phyloP scores from a whole-genome alignment of 2,888 invertebrate species.

The Tupiocoris notatus region DNA sequence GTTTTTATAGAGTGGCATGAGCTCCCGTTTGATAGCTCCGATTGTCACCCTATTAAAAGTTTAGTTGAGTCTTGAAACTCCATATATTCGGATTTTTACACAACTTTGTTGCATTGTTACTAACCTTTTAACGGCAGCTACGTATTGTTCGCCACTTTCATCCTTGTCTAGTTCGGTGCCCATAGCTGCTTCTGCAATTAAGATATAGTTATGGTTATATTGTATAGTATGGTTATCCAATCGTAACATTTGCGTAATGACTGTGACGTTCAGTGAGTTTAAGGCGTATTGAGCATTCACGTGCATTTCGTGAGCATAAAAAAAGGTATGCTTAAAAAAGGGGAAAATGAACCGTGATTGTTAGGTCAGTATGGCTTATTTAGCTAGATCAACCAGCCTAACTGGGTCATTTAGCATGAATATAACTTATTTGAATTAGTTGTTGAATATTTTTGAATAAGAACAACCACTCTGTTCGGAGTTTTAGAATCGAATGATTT shows the following conservation, averaged over 20 bases:
- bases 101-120: neutral
- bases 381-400: neutral
- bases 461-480: no score
- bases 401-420: neutral
- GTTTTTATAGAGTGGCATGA: neutral
- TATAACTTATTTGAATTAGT: no score
- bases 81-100: neutral
- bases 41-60: conserved; percentile 5
- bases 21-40: neutral
- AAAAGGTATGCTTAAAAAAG: no score
- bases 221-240: no score
- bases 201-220: no score
- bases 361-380: neutral
- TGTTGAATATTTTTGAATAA: no score
- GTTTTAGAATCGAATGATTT: no score
- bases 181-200: conserved; percentile 38
- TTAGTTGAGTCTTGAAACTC: neutral
- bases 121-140: conserved; percentile 7
- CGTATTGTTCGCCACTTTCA: conserved; percentile 18
- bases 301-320: no score
- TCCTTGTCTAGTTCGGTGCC: conserved; percentile 10
- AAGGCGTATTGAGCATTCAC: no score
- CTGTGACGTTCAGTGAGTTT: no score
- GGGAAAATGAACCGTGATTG: neutral
- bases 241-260: no score